phyloP scores from a whole-genome alignment of 2,888 invertebrate species.

The Exocentrus adspersus region DNA sequence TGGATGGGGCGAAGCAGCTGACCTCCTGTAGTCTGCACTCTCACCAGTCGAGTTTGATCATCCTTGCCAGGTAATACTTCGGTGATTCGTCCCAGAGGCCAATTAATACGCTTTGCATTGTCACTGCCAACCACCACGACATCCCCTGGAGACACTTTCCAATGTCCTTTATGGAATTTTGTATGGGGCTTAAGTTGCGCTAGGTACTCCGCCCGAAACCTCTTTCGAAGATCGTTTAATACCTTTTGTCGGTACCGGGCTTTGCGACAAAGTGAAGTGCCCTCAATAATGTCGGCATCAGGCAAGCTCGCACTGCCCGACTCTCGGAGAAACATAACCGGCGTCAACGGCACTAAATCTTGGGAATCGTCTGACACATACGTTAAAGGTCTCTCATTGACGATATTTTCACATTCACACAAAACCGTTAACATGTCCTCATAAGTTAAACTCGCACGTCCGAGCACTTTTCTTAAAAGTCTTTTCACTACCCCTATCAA shows the following conservation, averaged over 20 bases:
- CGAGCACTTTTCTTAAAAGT: neutral
- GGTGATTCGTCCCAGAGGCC: no score
- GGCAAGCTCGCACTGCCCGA: constrained; percentile 30
- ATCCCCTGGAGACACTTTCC: no score
- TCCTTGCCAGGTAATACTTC: no score
- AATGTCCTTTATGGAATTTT: no score
- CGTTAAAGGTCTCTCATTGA: constrained; percentile 29
- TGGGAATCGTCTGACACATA: constrained; percentile 25
- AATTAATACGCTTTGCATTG: no score
- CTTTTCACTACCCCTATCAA: no score
- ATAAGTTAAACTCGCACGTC: neutral
- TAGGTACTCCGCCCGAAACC: neutral
- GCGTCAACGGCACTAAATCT: constrained; percentile 37
- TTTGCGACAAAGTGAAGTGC: neutral
- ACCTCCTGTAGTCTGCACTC: no score
- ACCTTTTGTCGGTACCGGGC: neutral
- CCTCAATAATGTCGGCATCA: constrained; percentile 32
- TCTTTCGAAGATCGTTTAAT: neutral
- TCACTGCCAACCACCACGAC: no score
- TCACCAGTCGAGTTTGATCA: no score
- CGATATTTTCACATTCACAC: constrained; percentile 18
- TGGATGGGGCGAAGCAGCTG: no score
- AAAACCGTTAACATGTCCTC: no score
- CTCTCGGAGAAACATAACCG: constrained; percentile 47
- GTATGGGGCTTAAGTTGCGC: neutral